Base-by-base conservation (phyloP, 1,140 invertebrate species). In the Penaeus japonicus region DNA sequence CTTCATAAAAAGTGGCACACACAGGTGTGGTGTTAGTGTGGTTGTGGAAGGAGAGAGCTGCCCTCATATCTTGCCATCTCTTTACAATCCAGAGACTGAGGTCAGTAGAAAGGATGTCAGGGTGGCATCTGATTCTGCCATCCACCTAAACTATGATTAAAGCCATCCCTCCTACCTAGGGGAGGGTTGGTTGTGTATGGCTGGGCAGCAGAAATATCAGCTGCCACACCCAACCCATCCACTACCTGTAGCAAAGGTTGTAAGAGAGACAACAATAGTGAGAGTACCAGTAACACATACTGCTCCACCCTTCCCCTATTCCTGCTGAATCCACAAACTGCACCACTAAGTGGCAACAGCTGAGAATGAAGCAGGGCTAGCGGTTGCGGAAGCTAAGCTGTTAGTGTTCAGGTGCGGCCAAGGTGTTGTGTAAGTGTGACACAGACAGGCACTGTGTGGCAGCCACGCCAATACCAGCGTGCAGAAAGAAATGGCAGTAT, bases 371-470 rank as follows among this genome's bases (percentile, higher is more conserved):
- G 27, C 18, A 55, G 30, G 59, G 27, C 47, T 47, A 24, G 24
- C n/a, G n/a, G 65, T 65, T 30, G 35, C 30, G 32, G 86, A 75
- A 62, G 80, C 80, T 55, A 62, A 70, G 80, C 80, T 55, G 32
- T 79, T 24, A 80, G 27, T 86, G 84, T 86, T 86, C 32, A 30
- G 73, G 73, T 32, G 35, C 73, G 73, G 84, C 84, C 54, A 85
- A 75, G 80, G 86, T 88, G 86, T 88, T 39, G 81, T 88, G 30
- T 84, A 73, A 88, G 70, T 84, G 80, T 83, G 86, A 81, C 80
- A 88, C 86, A 88, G 86, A 88, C 86, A 88, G 75, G 86, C 86
- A 88, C 86, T 82, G 80, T 83, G 86, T 88, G 86, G 86, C 80
- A 82, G 81, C 80, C 86, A 75, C 35, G 80, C 84, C 84, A 86